Conservation (phyloP, 2,888 invertebrate genomes). For the Artemia sinica region DNA sequence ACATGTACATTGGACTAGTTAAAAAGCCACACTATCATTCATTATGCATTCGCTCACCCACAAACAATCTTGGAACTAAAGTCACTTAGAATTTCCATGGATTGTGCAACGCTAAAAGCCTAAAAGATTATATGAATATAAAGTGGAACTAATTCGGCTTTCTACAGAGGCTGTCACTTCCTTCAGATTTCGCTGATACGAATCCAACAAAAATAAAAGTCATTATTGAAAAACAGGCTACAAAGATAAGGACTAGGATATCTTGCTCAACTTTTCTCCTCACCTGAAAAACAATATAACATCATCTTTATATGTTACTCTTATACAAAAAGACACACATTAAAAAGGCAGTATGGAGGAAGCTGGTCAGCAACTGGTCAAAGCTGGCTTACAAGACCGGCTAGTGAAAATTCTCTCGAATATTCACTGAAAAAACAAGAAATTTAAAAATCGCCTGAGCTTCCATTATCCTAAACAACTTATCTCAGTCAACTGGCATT, state of each 20-base stretch:
- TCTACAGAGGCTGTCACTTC: constrained; percentile 3
- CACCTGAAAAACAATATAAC: neutral
- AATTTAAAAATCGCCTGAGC: too few relatives aligned
- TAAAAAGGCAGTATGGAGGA: too few relatives aligned
- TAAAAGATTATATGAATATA: neutral
- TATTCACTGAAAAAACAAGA: too few relatives aligned
- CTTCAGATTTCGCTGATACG: neutral
- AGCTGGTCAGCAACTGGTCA: too few relatives aligned
- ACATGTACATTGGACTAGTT: too few relatives aligned
- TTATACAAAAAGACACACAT: neutral
- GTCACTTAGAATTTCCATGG: neutral
- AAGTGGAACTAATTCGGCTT: constrained; percentile 7
- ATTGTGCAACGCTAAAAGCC: constrained; percentile 12
- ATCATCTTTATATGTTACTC: neutral
- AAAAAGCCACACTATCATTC: too few relatives aligned
- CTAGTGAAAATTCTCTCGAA: too few relatives aligned
- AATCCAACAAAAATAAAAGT: neutral
- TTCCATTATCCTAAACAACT: too few relatives aligned
- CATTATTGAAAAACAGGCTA: constrained; percentile 1
- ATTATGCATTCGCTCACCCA: too few relatives aligned
- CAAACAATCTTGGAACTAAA: too few relatives aligned
- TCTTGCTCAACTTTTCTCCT: constrained; percentile 1
- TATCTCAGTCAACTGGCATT: too few relatives aligned
- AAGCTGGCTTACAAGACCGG: too few relatives aligned
- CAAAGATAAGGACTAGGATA: neutral